Percentiles rank a stretch among this genome's conserved stretches.
phyloP scores from a whole-genome alignment of 2,797 vertebrate species.

The Phyllotis vaccarum region DNA sequence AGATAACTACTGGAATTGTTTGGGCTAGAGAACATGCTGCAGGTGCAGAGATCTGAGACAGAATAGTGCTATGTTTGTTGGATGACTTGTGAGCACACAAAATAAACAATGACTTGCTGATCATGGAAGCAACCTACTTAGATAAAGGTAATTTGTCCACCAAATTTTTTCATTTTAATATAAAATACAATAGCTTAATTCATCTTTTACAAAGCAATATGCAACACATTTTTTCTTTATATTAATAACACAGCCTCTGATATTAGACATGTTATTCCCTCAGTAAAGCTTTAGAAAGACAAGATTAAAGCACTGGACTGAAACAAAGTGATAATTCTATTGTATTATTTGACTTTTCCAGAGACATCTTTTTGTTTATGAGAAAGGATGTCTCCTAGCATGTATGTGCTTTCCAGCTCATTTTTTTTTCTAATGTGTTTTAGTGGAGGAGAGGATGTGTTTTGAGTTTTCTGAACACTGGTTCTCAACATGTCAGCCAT shows the following conservation, averaged over 20 bases:
- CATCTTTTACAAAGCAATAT: not conserved
- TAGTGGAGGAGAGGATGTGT: not conserved
- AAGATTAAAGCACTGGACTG: not conserved
- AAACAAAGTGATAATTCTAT: not conserved
- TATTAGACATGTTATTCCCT: not conserved
- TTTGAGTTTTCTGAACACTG: conserved; percentile 41
- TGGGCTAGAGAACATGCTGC: not conserved
- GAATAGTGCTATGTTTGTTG: conserved; percentile 20
- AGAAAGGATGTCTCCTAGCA: not conserved
- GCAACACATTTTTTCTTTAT: conserved; percentile 40
- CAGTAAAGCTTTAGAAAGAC: not conserved
- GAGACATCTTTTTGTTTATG: not conserved
- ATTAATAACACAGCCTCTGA: conserved; percentile 1
- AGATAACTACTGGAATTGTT: conserved; percentile 20
- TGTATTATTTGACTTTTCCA: conserved; percentile 9
- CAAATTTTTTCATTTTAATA: not conserved
- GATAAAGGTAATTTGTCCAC: conserved; percentile 15
- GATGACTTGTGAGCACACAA: conserved; percentile 16
- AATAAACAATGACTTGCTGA: conserved; percentile 21
- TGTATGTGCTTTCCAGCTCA: not conserved
- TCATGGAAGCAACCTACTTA: conserved; percentile 27
- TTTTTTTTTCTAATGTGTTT: conserved; percentile 63
- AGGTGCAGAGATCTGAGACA: not conserved
- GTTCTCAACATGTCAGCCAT: not conserved
- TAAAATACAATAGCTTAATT: conserved; percentile 34